Conservation (phyloP, 2,888 invertebrate genomes). For the Petrolisthes cinctipes region DNA sequence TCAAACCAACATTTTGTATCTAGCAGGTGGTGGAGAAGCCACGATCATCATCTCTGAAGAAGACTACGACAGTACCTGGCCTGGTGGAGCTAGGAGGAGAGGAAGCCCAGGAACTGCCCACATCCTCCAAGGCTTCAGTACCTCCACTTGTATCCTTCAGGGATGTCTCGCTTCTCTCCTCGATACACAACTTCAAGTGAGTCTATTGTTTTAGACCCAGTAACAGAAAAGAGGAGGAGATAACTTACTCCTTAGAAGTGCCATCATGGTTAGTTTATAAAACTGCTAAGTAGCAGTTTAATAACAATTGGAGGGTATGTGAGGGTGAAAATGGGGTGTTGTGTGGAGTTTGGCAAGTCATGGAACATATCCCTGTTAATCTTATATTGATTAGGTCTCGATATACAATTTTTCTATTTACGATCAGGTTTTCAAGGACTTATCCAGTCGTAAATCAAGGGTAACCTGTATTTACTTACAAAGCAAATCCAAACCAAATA, state of each 20-base stretch:
- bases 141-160: constrained; percentile 48
- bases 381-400: too few species aligned
- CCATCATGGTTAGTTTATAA: too few species aligned
- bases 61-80: constrained; percentile 18
- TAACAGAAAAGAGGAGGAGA: background rate
- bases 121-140: constrained; percentile 10
- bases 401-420: too few species aligned
- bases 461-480: too few species aligned
- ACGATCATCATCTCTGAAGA: background rate
- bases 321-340: too few species aligned
- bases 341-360: too few species aligned
- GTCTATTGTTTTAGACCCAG: background rate
- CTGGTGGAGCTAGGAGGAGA: constrained; percentile 40
- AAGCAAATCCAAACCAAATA: too few species aligned
- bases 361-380: too few species aligned
- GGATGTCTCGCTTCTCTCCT: constrained; percentile 51
- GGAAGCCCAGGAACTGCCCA: constrained; percentile 52
- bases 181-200: constrained; percentile 36
- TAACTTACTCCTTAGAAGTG: too few species aligned
- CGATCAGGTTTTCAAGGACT: too few species aligned
- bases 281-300: too few species aligned
- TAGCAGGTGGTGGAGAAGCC: constrained; percentile 38
- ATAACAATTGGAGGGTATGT: too few species aligned
- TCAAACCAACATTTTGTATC: background rate
- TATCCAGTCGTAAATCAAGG: background rate